phyloP scores from a whole-genome alignment of 2,888 invertebrate species.

The Tridacna crocea region DNA sequence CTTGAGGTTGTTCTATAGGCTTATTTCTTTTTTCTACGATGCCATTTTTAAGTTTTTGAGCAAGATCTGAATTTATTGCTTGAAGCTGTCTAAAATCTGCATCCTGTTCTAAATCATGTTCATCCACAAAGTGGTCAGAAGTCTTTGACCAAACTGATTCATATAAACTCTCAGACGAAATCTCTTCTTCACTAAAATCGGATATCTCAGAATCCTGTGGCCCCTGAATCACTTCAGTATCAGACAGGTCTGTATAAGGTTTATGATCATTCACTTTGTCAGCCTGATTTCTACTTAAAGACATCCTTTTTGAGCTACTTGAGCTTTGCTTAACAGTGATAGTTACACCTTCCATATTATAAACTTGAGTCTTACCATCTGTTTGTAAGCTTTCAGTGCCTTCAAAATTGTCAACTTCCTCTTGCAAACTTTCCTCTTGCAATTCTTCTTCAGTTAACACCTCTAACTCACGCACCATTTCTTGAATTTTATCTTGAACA shows the following conservation, averaged over 20 bases:
- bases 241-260: slow-evolving; percentile 29
- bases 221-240: slow-evolving; percentile 22
- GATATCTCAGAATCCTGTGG: no score
- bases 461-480: slow-evolving; percentile 67
- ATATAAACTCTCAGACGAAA: neutral
- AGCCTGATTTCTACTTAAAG: neutral
- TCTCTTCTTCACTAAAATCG: neutral
- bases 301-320: neutral
- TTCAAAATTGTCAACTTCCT: neutral
- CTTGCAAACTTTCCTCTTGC: neutral
- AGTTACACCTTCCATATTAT: slow-evolving; percentile 18
- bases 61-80: slow-evolving; percentile 45
- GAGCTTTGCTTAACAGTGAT: slow-evolving; percentile 11
- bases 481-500: slow-evolving; percentile 64
- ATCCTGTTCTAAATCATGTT: slow-evolving; percentile 9
- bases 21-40: neutral
- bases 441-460: slow-evolving; percentile 41
- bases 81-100: slow-evolving; percentile 26
- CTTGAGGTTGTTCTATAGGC: slow-evolving; percentile 1
- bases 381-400: neutral
- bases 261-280: slow-evolving; percentile 3
- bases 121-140: neutral
- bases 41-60: slow-evolving; percentile 36
- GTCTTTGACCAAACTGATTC: slow-evolving; percentile 7
- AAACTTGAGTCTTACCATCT: neutral